phyloP scores from a whole-genome alignment of 2,888 invertebrate genomes.

The Drosophila mayaguana region DNA sequence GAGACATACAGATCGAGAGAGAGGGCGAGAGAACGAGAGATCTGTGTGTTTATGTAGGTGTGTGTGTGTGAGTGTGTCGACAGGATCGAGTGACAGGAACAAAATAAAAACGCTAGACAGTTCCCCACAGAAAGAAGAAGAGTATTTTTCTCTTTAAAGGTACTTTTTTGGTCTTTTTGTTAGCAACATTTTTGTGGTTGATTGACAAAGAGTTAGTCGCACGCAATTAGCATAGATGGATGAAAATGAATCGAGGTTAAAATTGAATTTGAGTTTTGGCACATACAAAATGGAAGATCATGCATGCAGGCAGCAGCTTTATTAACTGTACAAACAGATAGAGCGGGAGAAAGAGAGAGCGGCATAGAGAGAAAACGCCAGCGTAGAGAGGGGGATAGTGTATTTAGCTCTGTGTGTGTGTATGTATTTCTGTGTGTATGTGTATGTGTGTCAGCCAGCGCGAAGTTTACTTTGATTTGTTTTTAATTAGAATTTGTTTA shows the following conservation, averaged over 20 bases:
- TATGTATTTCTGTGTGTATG: constrained; percentile 22
- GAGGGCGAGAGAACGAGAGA: neutral
- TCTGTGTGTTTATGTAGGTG: constrained; percentile 5
- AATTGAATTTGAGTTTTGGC: constrained; percentile 19
- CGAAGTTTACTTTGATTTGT: constrained; percentile 36
- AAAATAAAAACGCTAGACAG: constrained; percentile 1
- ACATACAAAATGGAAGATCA: constrained; percentile 25
- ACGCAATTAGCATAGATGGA: constrained; percentile 22
- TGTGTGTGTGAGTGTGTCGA: constrained; percentile 5
- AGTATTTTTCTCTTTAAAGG: neutral
- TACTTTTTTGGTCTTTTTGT: neutral
- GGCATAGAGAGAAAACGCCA: constrained; percentile 4
- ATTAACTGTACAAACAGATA: constrained; percentile 15
- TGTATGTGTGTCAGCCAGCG: constrained; percentile 53
- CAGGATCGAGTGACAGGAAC: neutral
- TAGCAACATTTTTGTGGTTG: neutral
- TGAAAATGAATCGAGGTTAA: constrained; percentile 12
- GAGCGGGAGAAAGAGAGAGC: neutral
- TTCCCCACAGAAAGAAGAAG: constrained; percentile 14
- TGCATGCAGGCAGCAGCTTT: constrained; percentile 27
- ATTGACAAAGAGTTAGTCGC: constrained; percentile 4
- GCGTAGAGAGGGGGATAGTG: constrained; percentile 12
- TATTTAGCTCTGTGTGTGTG: constrained; percentile 28
- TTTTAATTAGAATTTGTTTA: constrained; percentile 73
- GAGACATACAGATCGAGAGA: constrained; percentile 12